Conservation (phyloP, 92 coral and sea anemone genomes). For the Parazoanthus darwini region DNA sequence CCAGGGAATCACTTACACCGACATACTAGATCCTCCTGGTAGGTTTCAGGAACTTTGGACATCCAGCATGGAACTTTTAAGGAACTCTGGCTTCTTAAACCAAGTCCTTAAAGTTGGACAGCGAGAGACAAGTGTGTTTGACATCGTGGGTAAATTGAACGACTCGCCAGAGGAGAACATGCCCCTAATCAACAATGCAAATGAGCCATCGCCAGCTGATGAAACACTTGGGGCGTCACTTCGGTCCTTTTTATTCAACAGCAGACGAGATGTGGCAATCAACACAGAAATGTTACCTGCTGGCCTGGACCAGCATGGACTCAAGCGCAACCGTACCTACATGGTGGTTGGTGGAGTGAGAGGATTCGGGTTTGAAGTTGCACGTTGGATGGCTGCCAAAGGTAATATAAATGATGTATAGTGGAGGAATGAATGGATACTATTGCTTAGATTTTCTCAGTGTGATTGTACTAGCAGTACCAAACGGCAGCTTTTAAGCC, state of each 20-base stretch:
- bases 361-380: constrained; percentile 75
- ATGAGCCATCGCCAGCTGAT: background rate
- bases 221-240: background rate
- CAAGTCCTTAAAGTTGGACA: constrained; percentile 46
- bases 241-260: constrained; percentile 40
- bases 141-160: constrained; percentile 16
- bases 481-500: background rate
- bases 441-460: background rate
- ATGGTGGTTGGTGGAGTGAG: constrained; percentile 69
- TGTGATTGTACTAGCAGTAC: background rate
- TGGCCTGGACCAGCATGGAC: constrained; percentile 60
- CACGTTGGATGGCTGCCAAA: constrained; percentile 68
- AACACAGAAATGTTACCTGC: constrained; percentile 34
- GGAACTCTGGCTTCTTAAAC: constrained; percentile 40
- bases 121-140: constrained; percentile 38
- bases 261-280: background rate
- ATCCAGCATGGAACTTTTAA: constrained; percentile 37
- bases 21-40: constrained; percentile 38
- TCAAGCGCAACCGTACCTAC: constrained; percentile 61
- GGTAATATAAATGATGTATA: background rate
- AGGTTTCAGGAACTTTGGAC: constrained; percentile 45
- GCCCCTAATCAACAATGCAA: background rate
- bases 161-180: background rate
- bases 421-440: background rate
- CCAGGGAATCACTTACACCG: constrained; percentile 44